These are phyloP conservation scores for Heterodera filipjevi DNA, from an alignment of 2,888 invertebrate species.

Conservation along the genomic window DNA sequence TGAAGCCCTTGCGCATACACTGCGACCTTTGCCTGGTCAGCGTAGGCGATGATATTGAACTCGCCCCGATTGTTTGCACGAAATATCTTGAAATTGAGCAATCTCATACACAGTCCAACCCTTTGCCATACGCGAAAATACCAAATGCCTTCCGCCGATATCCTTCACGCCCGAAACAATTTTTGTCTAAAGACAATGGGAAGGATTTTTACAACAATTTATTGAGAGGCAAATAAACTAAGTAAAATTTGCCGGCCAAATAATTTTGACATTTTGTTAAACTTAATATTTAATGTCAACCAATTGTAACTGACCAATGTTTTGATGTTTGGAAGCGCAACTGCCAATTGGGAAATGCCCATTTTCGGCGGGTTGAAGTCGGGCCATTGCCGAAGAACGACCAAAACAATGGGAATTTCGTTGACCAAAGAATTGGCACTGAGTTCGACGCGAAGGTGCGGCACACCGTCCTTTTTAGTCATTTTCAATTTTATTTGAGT, in stretches of 20 bases:
- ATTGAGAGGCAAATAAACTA: too few species aligned
- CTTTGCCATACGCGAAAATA: neutral
- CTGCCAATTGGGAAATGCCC: constrained; percentile 20
- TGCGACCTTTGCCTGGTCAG: constrained; percentile 23
- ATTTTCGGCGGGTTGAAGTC: constrained; percentile 31
- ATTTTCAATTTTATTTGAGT: constrained; percentile 39
- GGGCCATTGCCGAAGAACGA: constrained; percentile 22
- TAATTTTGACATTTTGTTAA: too few species aligned
- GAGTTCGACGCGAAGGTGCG: constrained; percentile 35
- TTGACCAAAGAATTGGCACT: constrained; percentile 27
- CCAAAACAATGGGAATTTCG: constrained; percentile 35
- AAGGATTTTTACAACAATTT: too few species aligned
- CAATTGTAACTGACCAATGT: neutral
- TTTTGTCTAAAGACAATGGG: constrained; percentile 7
- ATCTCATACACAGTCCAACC: neutral
- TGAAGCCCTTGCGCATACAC: constrained; percentile 17
- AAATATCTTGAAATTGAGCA: constrained; percentile 15
- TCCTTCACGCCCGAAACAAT: constrained; percentile 21
- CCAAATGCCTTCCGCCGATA: constrained; percentile 26
- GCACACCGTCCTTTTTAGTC: constrained; percentile 36
- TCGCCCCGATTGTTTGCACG: constrained; percentile 10
- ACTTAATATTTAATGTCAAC: neutral
- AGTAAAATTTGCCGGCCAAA: too few species aligned
- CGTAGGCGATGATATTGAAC: constrained; percentile 11
- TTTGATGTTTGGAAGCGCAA: constrained; percentile 12